Conservation (phyloP, 92 coral and sea anemone genomes). For the Umimayanthus chanpuru region DNA sequence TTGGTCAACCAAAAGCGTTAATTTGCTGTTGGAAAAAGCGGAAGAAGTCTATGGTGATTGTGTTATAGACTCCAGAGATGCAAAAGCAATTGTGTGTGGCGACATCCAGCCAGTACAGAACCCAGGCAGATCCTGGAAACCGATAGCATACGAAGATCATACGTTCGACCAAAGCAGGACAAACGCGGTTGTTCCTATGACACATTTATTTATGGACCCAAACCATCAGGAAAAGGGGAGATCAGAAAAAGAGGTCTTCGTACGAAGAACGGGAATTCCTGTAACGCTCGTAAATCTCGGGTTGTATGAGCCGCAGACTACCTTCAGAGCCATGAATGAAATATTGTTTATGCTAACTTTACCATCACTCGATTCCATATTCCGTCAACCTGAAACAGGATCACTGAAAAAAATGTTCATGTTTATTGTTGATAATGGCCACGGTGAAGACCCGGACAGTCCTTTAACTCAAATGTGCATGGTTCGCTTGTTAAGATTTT, state of each 20-base stretch:
- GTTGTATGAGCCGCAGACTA: too few relatives aligned
- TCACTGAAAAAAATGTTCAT: constrained; percentile 30
- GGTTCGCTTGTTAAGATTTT: constrained; percentile 45
- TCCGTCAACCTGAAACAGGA: background rate
- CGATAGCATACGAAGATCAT: constrained; percentile 29
- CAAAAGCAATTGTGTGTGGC: constrained; percentile 49
- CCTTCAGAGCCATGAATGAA: background rate
- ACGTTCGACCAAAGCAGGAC: constrained; percentile 40
- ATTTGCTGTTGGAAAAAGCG: constrained; percentile 36
- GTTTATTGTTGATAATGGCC: constrained; percentile 60
- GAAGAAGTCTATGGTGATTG: constrained; percentile 8
- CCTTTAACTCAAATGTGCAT: constrained; percentile 64
- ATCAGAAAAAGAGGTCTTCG: constrained; percentile 2
- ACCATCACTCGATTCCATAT: background rate
- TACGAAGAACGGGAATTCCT: background rate
- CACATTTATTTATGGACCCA: background rate
- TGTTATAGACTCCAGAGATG: constrained; percentile 59
- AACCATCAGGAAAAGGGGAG: background rate
- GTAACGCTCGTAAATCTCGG: too few relatives aligned
- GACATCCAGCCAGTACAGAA: constrained; percentile 63
- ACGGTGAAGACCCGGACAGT: constrained; percentile 67
- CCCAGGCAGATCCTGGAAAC: constrained; percentile 46
- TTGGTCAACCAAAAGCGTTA: constrained; percentile 58
- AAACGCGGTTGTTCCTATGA: constrained; percentile 35
- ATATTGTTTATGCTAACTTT: background rate